These are phyloP conservation scores for Margaritifera margaritifera DNA, from an alignment of 2,888 invertebrate genomes.

Conservation along the genomic window DNA sequence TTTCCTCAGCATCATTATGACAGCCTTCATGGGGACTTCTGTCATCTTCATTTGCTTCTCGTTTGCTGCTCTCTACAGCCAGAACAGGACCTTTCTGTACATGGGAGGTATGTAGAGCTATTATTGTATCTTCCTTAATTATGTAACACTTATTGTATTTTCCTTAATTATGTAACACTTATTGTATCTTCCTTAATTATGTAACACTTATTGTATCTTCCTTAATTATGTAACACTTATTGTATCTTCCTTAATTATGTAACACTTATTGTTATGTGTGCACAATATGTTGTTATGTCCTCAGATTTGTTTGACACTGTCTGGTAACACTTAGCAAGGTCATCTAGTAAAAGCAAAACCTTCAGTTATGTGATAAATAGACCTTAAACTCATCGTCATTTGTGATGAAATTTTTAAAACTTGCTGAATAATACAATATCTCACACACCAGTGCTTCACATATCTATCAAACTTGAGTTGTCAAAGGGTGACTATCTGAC, in stretches of 20 bases:
- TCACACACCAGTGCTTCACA: too few species aligned
- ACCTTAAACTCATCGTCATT: too few species aligned
- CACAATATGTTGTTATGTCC: neutral
- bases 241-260: too few species aligned
- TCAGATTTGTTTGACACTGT: neutral
- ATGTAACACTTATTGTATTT: neutral
- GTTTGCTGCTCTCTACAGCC: constrained; percentile 88
- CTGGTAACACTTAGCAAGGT: neutral
- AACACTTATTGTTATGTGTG: neutral
- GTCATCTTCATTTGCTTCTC: constrained; percentile 94
- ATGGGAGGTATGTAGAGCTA: constrained; percentile 80
- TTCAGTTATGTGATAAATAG: neutral
- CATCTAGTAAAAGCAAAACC: neutral
- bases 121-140: neutral
- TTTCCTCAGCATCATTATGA: constrained; percentile 82
- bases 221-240: neutral
- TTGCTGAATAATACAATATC: too few species aligned
- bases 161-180: neutral
- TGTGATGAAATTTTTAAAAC: too few species aligned
- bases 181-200: neutral
- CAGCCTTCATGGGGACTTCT: constrained; percentile 88
- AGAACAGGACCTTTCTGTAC: constrained; percentile 87
- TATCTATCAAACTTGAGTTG: too few species aligned
- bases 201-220: neutral
- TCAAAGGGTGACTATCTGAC: too few species aligned